Evolutionary conservation across 2,113 vertebrate species (phyloP).

Genomic region (Coptodon rendalli): DNA sequence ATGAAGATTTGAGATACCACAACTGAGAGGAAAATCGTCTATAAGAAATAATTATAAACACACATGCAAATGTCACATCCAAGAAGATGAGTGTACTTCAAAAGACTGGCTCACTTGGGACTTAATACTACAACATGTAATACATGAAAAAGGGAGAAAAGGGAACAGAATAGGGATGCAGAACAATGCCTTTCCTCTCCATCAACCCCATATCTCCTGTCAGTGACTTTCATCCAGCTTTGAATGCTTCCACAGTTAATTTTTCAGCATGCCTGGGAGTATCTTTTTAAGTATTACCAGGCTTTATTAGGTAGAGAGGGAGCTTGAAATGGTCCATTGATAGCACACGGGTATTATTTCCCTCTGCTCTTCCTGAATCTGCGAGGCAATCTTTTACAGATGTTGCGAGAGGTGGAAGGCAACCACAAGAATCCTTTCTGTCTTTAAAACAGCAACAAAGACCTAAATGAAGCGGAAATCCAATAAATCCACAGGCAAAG

Average conservation of each 20-base stretch:
- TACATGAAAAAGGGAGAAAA: neutral
- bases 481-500: constrained; percentile 5
- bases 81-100: neutral
- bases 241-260: neutral
- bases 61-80: neutral
- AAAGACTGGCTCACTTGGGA: neutral
- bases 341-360: constrained; percentile 39
- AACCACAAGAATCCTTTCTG: constrained; percentile 22
- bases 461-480: constrained; percentile 19
- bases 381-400: constrained; percentile 57
- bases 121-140: neutral
- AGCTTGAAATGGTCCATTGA: constrained; percentile 51
- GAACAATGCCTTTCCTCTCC: neutral
- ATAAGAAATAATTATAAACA: neutral
- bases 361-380: constrained; percentile 45
- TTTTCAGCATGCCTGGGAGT: constrained; percentile 6
- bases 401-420: constrained; percentile 43
- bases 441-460: constrained; percentile 33
- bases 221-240: neutral
- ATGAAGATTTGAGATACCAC: neutral
- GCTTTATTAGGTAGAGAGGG: constrained; percentile 41
- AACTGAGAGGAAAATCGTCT: neutral
- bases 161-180: neutral
- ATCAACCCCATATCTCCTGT: neutral
- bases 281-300: constrained; percentile 7